These are phyloP conservation scores for Zele albiditarsus DNA, from an alignment of 2,888 invertebrate species.

Conservation along the genomic window DNA sequence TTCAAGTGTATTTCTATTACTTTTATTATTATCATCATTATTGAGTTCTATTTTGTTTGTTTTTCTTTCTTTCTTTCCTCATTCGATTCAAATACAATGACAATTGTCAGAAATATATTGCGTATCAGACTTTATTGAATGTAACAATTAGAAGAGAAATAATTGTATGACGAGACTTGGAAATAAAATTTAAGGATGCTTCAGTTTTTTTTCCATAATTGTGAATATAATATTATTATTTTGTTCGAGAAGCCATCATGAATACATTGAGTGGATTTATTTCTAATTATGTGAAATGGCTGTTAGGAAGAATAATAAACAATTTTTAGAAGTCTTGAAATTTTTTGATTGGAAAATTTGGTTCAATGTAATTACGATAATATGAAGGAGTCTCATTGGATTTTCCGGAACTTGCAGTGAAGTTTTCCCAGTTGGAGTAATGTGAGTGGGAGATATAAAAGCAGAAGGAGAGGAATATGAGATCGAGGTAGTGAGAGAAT, in stretches of 20 bases:
- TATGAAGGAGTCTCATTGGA: background rate
- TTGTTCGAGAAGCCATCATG: no score
- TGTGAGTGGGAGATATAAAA: background rate
- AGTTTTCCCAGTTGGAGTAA: background rate
- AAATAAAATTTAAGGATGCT: no score
- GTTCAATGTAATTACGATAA: slow-evolving; percentile 11
- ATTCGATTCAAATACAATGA: background rate
- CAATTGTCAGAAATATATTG: background rate
- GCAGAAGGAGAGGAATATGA: background rate
- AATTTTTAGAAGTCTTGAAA: background rate
- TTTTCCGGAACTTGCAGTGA: background rate
- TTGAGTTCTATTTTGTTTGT: background rate
- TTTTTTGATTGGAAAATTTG: background rate
- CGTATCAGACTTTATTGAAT: background rate
- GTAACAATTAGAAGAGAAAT: background rate
- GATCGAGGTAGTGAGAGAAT: background rate
- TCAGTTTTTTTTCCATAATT: no score
- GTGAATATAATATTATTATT: no score
- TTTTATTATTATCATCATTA: background rate
- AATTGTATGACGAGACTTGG: background rate
- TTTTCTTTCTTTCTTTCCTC: background rate
- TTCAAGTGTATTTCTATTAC: background rate
- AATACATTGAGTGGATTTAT: no score
- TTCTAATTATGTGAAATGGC: no score
- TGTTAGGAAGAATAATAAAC: background rate